Conservation (phyloP, 37 sponge, comb jelly and placozoan species). For the Agelas oroides region DNA sequence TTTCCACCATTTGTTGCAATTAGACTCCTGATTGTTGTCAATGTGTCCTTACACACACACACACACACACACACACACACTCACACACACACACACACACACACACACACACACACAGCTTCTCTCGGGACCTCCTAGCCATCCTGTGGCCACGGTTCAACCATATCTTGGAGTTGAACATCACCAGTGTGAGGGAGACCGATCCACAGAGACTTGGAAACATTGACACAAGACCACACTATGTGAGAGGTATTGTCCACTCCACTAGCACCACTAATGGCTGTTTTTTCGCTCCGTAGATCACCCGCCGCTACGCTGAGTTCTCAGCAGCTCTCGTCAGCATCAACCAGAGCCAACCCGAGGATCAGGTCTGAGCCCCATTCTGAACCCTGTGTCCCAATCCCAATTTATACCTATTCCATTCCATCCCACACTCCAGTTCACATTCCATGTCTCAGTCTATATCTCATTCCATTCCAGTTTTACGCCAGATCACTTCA, state of each 20-base stretch:
- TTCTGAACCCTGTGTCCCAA: neutral
- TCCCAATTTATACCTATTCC: too few species aligned
- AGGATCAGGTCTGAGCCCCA: slow-evolving; percentile 75
- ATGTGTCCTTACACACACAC: too few species aligned
- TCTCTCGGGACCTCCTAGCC: slow-evolving; percentile 68
- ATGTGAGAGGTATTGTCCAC: too few species aligned
- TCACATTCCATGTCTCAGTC: neutral
- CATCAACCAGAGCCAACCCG: slow-evolving; percentile 90
- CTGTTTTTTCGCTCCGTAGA: slow-evolving; percentile 36
- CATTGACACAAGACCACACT: slow-evolving; percentile 97
- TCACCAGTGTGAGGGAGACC: slow-evolving; percentile 85
- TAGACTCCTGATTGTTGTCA: too few species aligned
- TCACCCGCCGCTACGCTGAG: slow-evolving; percentile 97
- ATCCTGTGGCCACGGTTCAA: slow-evolving; percentile 93
- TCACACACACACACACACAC: too few species aligned
- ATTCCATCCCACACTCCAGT: too few species aligned
- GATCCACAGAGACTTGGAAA: slow-evolving; percentile 86
- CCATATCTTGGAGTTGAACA: slow-evolving; percentile 83
- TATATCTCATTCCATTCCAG: too few species aligned
- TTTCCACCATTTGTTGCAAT: too few species aligned
- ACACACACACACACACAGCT: slow-evolving; percentile 36
- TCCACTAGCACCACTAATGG: too few species aligned
- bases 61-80: too few species aligned
- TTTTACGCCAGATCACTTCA: neutral
- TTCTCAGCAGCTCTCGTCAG: slow-evolving; percentile 94